These are phyloP conservation scores for Platycheirus rosarum DNA, from an alignment of 2,888 invertebrate genomes.

Conservation along the genomic window DNA sequence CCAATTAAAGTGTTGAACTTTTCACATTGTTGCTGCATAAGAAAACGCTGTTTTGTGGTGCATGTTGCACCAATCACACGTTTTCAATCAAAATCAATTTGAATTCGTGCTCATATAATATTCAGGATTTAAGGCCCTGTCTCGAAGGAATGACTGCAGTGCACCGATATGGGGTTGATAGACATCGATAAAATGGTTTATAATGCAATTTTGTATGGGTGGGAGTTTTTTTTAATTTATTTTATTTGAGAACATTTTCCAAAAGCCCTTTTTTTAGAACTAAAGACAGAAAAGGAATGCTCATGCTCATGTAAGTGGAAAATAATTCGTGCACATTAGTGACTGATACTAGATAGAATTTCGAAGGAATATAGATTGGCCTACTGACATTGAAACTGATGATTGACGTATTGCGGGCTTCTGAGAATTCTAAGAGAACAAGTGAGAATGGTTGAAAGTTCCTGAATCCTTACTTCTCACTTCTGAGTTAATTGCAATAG, in stretches of 20 bases:
- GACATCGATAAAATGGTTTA: slow-evolving; percentile 6
- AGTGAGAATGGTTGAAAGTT: not conserved
- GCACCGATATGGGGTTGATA: slow-evolving; percentile 28
- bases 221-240: slow-evolving; percentile 1
- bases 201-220: slow-evolving; percentile 40
- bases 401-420: not conserved
- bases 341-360: slow-evolving; percentile 64
- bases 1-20: slow-evolving; percentile 20
- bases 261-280: slow-evolving; percentile 19
- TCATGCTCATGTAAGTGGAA: slow-evolving; percentile 64
- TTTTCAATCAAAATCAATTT: slow-evolving; percentile 73
- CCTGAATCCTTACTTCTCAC: no score
- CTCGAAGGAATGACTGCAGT: slow-evolving; percentile 16
- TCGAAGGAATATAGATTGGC: slow-evolving; percentile 32
- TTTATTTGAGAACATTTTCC: slow-evolving; percentile 19
- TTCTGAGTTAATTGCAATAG: no score
- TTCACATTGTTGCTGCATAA: slow-evolving; percentile 15
- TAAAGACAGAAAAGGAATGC: slow-evolving; percentile 36
- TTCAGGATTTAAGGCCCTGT: slow-evolving; percentile 37
- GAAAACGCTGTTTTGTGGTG: slow-evolving; percentile 39
- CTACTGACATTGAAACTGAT: slow-evolving; percentile 54
- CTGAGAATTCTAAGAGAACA: not conserved
- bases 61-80: slow-evolving; percentile 56
- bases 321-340: slow-evolving; percentile 69
- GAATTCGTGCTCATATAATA: slow-evolving; percentile 63